Conservation (phyloP, 1,140 invertebrate species). For the Drosophila obscura region DNA sequence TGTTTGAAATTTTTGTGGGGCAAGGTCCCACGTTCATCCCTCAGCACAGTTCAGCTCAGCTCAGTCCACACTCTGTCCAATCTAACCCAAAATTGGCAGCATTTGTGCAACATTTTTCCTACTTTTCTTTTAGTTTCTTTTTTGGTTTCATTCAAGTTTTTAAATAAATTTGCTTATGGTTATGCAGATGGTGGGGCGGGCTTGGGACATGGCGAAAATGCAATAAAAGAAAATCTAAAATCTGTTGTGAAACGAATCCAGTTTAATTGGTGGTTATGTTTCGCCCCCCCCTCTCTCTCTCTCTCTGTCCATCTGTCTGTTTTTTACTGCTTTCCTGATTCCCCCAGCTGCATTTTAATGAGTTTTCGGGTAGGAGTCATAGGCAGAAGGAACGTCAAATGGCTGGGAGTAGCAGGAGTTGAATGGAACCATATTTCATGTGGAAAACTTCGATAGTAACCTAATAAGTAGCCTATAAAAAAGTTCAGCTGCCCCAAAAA, state of each 20-base stretch:
- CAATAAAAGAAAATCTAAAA: constrained; percentile 31
- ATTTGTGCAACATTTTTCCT: constrained; percentile 51
- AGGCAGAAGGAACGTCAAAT: neutral
- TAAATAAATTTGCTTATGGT: constrained; percentile 71
- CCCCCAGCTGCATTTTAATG: constrained; percentile 29
- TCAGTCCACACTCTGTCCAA: no score
- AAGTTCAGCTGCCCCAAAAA: neutral
- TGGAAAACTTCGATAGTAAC: constrained; percentile 3
- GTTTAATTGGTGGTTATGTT: constrained; percentile 60
- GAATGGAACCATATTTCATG: neutral
- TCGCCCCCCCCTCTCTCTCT: neutral
- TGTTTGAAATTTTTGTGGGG: constrained; percentile 53
- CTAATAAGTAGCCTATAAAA: neutral
- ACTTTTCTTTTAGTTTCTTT: constrained; percentile 1
- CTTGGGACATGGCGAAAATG: constrained; percentile 4
- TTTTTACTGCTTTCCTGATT: neutral
- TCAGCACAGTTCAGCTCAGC: neutral
- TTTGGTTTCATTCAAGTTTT: constrained; percentile 47
- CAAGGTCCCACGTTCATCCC: constrained; percentile 5
- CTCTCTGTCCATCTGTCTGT: neutral
- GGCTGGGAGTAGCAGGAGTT: no score
- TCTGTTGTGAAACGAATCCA: constrained; percentile 45
- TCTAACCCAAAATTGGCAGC: constrained; percentile 47
- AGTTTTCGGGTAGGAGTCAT: constrained; percentile 10
- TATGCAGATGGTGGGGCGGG: constrained; percentile 14